phyloP scores from a whole-genome alignment of 2,113 vertebrate species.

The Nothocercus nigrocapillus region DNA sequence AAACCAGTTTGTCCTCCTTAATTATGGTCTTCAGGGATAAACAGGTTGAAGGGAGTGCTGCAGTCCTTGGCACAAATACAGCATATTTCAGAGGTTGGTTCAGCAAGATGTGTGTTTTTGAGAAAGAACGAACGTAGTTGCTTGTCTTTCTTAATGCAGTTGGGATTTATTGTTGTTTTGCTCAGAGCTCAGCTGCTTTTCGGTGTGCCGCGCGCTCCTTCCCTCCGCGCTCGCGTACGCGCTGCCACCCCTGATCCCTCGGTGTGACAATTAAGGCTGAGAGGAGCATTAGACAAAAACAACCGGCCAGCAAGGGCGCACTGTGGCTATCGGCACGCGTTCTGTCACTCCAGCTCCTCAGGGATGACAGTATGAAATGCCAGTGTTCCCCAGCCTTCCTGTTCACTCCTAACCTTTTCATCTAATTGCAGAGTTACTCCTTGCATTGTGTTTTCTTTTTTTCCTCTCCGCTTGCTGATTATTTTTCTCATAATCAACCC shows the following conservation, averaged over 20 bases:
- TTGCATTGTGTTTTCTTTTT: neutral
- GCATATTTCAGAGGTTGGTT: constrained; percentile 16
- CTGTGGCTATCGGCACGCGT: neutral
- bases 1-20: constrained; percentile 60
- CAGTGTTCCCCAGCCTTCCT: neutral
- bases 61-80: constrained; percentile 34
- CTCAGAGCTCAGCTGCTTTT: neutral
- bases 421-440: neutral
- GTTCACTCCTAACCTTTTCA: neutral
- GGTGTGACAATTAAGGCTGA: neutral
- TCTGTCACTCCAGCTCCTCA: neutral
- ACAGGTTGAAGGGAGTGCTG: constrained; percentile 42
- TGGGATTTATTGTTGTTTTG: neutral
- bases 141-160: neutral
- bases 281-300: neutral
- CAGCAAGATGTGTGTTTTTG: neutral
- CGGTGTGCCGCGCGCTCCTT: neutral
- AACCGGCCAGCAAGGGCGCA: neutral
- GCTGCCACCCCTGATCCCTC: neutral
- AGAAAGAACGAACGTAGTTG: neutral
- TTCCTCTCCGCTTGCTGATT: neutral
- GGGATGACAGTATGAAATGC: neutral
- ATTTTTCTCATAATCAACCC: neutral
- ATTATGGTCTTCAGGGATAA: constrained; percentile 42
- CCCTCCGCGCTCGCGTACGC: neutral